A percentile compares a stretch with the other conserved stretches of the same genome.
Evolutionary conservation across 2,888 invertebrate genomes (phyloP).

Genomic region (Allacma fusca): DNA sequence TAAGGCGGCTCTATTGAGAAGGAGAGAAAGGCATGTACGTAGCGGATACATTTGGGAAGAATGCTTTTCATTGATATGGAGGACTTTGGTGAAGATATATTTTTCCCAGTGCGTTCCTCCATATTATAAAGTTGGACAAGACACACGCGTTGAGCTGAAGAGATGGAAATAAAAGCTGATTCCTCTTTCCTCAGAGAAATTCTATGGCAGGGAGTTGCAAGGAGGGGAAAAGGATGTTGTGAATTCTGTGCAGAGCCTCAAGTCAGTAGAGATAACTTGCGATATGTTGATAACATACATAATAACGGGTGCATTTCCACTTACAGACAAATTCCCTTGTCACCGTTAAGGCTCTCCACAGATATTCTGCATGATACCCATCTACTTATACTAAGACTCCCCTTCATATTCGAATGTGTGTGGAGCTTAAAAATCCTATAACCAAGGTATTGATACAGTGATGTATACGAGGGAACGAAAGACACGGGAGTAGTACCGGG

Average conservation of each 20-base stretch:
- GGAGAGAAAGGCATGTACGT: too few relatives aligned
- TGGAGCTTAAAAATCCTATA: too few relatives aligned
- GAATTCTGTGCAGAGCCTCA: constrained; percentile 12
- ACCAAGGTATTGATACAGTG: too few relatives aligned
- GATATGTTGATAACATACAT: constrained; percentile 35
- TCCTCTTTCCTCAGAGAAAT: not conserved
- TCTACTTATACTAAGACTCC: not conserved
- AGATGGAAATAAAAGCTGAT: not conserved
- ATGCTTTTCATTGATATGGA: too few relatives aligned
- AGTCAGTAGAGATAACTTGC: constrained; percentile 28
- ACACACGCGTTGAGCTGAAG: too few relatives aligned
- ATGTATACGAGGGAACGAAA: too few relatives aligned
- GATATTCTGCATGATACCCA: not conserved
- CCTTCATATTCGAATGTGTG: not conserved
- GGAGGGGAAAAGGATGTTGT: constrained; percentile 6
- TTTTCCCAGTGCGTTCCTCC: too few relatives aligned
- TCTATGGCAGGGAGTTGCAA: not conserved
- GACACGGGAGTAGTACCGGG: too few relatives aligned
- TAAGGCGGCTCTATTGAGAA: too few relatives aligned
- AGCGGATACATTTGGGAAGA: too few relatives aligned
- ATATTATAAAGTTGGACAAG: too few relatives aligned
- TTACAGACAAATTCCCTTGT: constrained; percentile 18
- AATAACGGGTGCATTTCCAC: constrained; percentile 26
- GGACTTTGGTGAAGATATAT: too few relatives aligned
- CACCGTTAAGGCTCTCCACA: constrained; percentile 27